Base-by-base conservation (phyloP, 2,888 invertebrate species). In the Drosophila nigritarsus region DNA sequence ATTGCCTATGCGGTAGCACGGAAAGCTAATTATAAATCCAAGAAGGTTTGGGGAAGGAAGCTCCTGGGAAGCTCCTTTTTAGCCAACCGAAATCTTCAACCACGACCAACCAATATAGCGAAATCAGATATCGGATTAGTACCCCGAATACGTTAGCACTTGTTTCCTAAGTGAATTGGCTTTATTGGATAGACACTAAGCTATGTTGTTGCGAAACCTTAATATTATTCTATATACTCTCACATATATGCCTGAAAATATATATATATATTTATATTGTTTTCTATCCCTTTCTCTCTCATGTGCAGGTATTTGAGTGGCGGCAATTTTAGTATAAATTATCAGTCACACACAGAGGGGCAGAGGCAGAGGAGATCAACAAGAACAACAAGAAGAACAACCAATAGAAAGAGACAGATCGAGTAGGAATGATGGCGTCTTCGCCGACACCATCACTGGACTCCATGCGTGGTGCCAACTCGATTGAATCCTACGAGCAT, bases 401-500 rank as follows among this genome's bases (percentile, higher is more conserved):
- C 38, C 20, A 18, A 62, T 34, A 56, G 29, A 67, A 50, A 56
- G 15, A 59, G 32, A 72, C 15, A 51, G 18, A 32, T 32, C 32
- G 32, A 54, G 32, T 61, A 56, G 70, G 15, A 78, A 97, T 96
- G 95, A 97, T 97, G 97, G 97, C 97, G 95, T 97, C 97, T 94
- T 93, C 93, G 86, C 95, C 95, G 94, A 97, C 97, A 94, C 97
- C 97, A 94, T 98, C 97, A 94, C 95, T 97, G 95, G 98, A 97
- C 95, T 98, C 97, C 94, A 95, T 97, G 94, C 96, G 96, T 93
- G 93, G 93, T 82, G 97, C 97, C 94, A 97, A 97, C 95, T 97
- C 97, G 93, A 96, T 97, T 94, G 97, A 97, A 95, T 97, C 97
- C 92, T 96, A 96, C 86, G 97, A 97, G 94, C 96, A 96, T 93